Evolutionary conservation across 1,140 invertebrate species (phyloP), one percentile per base, ranked within the genome.

Genomic region (Medauroidea extradentata): DNA sequence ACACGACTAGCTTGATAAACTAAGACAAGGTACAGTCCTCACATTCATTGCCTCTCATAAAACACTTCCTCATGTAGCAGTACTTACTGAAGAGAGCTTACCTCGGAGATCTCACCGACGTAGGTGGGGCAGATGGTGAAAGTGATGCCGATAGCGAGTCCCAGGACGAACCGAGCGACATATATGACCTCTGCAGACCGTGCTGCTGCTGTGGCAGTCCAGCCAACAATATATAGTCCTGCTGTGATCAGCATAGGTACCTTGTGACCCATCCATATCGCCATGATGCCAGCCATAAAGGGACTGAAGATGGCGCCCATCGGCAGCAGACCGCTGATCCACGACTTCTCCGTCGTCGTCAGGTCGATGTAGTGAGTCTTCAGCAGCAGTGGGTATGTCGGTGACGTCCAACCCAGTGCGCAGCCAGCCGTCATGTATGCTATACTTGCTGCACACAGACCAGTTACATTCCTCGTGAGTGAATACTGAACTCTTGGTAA

Each of bases 311-410:
- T 77, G 18, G 91, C 90, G 11, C 91, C 92, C 13, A 95, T 67
- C 0, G 90, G 84, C 48, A 94, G 75, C 4, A 94, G 72, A 0
- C 90, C 90, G 0, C 88, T 89, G 58, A 95, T 87, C 91, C 90
- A 95, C 1, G 90, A 87, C 50, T 77, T 75, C 64, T 89, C 74
- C 3, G 81, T 77, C 0, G 59, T 14, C 0, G 74, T 78, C 2
- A 83, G 16, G 11, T 24, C 5, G 7, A 53, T 7, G 24, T 21
- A 27, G 29, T 34, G 29, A 11, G 5, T 34, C 5, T 11, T 34
- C 29, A 7, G 7, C 38, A 69, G 46, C 18, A 61, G 44, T 4
- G 68, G 70, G 11, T 65, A 29, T 0, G 63, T 67, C 3, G 68
- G 63, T 3, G 69, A 60, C 38, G 69, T 61, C 65, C 66, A 72